Base-by-base conservation (phyloP, 2,888 invertebrate genomes). In the Drosophila imparisetae region DNA sequence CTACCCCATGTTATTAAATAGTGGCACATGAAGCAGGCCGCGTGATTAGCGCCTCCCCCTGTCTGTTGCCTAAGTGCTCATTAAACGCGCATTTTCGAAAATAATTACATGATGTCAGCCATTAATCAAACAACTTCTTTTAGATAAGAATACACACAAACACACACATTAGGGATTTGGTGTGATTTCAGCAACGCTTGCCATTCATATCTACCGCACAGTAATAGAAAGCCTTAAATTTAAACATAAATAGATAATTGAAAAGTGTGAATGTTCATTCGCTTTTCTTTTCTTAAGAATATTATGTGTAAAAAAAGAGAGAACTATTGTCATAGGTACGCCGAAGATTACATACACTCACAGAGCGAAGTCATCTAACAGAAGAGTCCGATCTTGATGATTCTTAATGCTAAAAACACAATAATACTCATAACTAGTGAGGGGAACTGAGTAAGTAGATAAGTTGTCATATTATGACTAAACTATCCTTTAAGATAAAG, bases 71-170 rank as follows among this genome's bases (percentile, higher is more conserved):
- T 29, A 60, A 62, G 52, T 66, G 48, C 40, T 66, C 60, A 67
- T 71, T 70, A 69, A 63, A 62, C 30, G 53, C 40, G 70, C 52
- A 72, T 57, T 81, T 54, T 65, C 81, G 18, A 64, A 78, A 71
- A 86, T 78, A 86, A 78, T 86, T 81, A 75, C 78, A 71, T 64
- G 78, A 78, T 78, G 81, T 75, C 72, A 81, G 75, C 29, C 58
- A 40, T 48, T 64, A 80, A 70, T 71, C 55, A 34, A 64, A 48
- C 48, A 58, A 27, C n/a, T 21, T 54, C 32, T 48, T 50, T 21
- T 64, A 42, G 63, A 64, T 57, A 64, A 62, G 32, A 24, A 15
- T 21, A 24, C 21, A 54, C 18, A 45, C 5, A 34, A 1, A 15
- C 8, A 11, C 27, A n/a, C 13, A 34, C 15, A 54, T 11, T 38